Conservation (phyloP, 2,113 vertebrate species). For the Dendropsophus ebraccatus region DNA sequence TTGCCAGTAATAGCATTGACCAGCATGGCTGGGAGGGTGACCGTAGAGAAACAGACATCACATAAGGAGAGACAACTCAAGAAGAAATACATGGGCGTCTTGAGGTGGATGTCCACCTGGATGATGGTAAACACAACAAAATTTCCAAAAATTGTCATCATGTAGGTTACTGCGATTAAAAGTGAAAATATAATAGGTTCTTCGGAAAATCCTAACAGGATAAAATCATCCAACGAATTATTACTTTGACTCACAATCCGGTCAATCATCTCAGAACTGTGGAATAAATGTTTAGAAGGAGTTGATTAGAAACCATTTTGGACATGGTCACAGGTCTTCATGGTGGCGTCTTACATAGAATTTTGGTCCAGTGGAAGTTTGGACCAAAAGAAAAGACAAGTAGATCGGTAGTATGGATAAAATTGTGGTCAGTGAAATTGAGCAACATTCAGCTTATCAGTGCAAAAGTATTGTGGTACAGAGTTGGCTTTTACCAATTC, state of each 20-base stretch:
- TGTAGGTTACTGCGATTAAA: not conserved
- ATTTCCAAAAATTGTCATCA: not conserved
- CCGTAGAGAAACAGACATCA: constrained; percentile 65
- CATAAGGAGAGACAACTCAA: constrained; percentile 62
- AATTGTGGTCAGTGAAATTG: too few species aligned
- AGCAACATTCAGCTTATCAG: too few species aligned
- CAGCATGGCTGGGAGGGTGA: constrained; percentile 18
- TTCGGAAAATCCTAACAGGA: not conserved
- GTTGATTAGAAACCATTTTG: not conserved
- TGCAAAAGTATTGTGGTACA: too few species aligned
- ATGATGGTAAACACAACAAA: not conserved
- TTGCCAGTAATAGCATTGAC: constrained; percentile 55
- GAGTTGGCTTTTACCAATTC: too few species aligned
- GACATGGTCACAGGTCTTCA: too few species aligned
- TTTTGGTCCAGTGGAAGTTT: too few species aligned
- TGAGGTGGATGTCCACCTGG: constrained; percentile 48
- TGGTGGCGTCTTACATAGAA: too few species aligned
- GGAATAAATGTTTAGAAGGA: not conserved
- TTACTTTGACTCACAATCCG: not conserved
- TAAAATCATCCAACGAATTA: not conserved
- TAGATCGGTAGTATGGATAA: too few species aligned
- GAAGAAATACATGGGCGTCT: constrained; percentile 65
- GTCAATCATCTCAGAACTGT: not conserved
- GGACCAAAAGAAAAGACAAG: too few species aligned
- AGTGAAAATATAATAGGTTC: not conserved